phyloP scores from a whole-genome alignment of 1,140 invertebrate species.

The Dryas iulia region DNA sequence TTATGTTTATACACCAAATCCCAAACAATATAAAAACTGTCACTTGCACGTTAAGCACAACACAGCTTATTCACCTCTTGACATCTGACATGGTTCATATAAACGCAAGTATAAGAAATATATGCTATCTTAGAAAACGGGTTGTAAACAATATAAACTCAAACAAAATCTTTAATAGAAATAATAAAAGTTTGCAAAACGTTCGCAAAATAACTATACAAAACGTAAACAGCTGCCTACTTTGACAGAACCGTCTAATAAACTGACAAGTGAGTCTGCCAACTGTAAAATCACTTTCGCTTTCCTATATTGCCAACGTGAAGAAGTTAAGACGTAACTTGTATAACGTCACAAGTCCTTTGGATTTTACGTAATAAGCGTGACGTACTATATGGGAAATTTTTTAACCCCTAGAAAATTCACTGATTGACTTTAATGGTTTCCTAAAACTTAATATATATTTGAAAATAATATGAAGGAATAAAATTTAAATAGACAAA shows the following conservation, averaged over 20 bases:
- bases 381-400: not conserved
- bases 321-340: constrained; percentile 25
- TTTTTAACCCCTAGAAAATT: not conserved
- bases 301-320: constrained; percentile 46
- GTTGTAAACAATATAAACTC: constrained; percentile 66
- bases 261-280: constrained; percentile 70
- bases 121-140: constrained; percentile 56
- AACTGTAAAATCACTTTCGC: constrained; percentile 66
- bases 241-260: constrained; percentile 72
- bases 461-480: too few relatives aligned
- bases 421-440: not conserved
- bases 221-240: constrained; percentile 78
- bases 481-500: too few relatives aligned
- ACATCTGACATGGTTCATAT: constrained; percentile 74
- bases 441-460: not conserved
- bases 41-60: constrained; percentile 73
- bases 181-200: constrained; percentile 71
- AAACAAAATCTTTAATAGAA: constrained; percentile 25
- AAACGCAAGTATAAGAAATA: constrained; percentile 53
- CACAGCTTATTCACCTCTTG: constrained; percentile 76
- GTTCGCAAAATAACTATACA: constrained; percentile 77
- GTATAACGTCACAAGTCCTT: constrained; percentile 14
- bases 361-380: not conserved
- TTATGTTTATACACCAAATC: constrained; percentile 72
- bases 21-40: constrained; percentile 76